Conservation (phyloP, 2,113 vertebrate species). For the Monopterus albus region DNA sequence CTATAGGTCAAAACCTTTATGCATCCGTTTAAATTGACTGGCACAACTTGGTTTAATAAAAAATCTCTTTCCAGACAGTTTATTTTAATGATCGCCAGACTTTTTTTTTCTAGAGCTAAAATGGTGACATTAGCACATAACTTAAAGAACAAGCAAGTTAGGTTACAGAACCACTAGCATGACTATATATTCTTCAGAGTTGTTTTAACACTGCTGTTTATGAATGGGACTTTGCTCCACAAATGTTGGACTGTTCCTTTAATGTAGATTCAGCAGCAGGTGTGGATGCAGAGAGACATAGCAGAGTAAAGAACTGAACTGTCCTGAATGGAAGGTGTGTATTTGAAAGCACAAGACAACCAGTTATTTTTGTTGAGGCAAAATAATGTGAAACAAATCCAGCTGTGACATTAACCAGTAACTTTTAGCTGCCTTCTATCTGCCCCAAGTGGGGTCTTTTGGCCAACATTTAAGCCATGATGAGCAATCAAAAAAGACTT, state of each 20-base stretch:
- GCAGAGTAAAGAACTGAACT: neutral
- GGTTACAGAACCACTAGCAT: too few relatives aligned
- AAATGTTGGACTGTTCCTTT: neutral
- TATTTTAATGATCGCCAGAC: too few relatives aligned
- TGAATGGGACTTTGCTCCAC: neutral
- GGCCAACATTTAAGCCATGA: slow-evolving; percentile 11
- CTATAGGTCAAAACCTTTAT: too few relatives aligned
- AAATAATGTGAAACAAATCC: slow-evolving; percentile 26
- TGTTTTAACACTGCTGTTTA: too few relatives aligned
- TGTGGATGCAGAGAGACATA: neutral
- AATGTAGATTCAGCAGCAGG: neutral
- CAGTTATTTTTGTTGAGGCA: neutral
- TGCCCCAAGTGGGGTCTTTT: neutral
- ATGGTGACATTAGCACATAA: too few relatives aligned
- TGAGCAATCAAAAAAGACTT: slow-evolving; percentile 31
- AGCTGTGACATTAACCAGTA: neutral
- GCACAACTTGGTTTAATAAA: too few relatives aligned
- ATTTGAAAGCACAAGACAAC: slow-evolving; percentile 4
- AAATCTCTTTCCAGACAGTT: too few relatives aligned
- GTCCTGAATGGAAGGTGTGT: neutral
- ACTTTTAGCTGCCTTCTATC: neutral
- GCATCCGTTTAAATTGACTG: too few relatives aligned
- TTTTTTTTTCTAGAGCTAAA: too few relatives aligned
- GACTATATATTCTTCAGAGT: too few relatives aligned
- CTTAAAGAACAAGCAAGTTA: too few relatives aligned